These are phyloP conservation scores for Calameuta idolon DNA, from an alignment of 2,888 invertebrate species.

Conservation along the genomic window DNA sequence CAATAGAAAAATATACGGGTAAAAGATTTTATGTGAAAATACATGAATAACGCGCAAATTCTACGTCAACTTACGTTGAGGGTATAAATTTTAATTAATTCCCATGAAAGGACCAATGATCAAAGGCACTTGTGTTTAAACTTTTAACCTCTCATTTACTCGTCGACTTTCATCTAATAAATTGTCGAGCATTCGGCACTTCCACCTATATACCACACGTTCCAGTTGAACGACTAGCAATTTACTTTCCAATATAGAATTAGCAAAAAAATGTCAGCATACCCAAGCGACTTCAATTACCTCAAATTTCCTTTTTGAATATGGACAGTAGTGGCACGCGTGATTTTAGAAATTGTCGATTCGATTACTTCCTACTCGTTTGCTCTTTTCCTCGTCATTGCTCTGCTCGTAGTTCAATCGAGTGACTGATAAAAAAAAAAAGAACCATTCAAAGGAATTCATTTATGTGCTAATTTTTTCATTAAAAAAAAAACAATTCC, in stretches of 20 bases:
- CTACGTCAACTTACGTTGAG: neutral
- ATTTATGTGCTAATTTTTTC: neutral
- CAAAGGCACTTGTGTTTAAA: neutral
- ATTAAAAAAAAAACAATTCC: neutral
- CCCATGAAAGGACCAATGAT: neutral
- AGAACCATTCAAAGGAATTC: neutral
- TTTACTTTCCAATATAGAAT: neutral
- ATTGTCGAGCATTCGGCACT: neutral
- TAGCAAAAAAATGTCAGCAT: neutral
- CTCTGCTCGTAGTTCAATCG: neutral
- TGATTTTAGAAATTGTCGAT: neutral
- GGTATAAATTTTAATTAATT: neutral
- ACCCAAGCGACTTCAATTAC: neutral
- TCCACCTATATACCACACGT: neutral
- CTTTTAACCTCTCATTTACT: neutral
- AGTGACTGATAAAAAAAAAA: neutral
- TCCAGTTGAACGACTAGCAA: neutral
- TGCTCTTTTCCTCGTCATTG: neutral
- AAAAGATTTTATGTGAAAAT: neutral
- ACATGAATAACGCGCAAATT: neutral
- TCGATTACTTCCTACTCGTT: neutral
- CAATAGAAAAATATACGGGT: neutral
- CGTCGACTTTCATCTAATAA: neutral
- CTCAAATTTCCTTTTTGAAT: neutral
- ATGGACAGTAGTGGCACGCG: neutral